These are phyloP conservation scores for Brachypodius melanocephalos DNA, from an alignment of 2,113 vertebrate genomes.

Conservation along the genomic window DNA sequence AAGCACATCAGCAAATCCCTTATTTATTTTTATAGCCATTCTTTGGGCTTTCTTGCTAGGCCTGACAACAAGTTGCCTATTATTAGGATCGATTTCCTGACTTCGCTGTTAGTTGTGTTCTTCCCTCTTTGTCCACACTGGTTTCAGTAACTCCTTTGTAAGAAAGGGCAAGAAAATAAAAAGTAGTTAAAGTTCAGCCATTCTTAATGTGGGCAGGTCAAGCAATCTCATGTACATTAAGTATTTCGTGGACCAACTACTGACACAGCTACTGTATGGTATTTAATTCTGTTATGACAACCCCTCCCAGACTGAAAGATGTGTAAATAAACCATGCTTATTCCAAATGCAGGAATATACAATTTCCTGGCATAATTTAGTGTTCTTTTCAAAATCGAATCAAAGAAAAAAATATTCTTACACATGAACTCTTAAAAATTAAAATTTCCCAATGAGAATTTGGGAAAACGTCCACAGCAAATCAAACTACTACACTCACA, in stretches of 20 bases:
- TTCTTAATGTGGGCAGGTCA: not conserved
- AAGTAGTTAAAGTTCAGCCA: not conserved
- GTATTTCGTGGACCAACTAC: not conserved
- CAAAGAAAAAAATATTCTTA: not conserved
- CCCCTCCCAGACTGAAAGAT: not conserved
- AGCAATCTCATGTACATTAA: not conserved
- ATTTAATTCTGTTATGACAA: not conserved
- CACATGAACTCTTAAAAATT: not conserved
- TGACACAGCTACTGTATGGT: not conserved
- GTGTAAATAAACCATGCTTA: not conserved
- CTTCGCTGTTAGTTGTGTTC: not conserved
- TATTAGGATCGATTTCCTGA: not conserved
- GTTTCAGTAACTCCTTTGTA: not conserved
- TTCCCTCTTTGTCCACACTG: fast-evolving
- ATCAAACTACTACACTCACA: fast-evolving
- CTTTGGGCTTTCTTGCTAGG: not conserved
- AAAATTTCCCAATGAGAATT: not conserved
- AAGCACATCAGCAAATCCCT: not conserved
- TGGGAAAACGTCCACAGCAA: not conserved
- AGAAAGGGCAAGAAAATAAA: not conserved
- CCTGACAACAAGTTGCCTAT: not conserved
- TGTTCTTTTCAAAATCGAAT: not conserved
- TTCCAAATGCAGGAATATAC: not conserved
- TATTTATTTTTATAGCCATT: not conserved
- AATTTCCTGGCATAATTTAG: not conserved